Percentiles rank a stretch among this genome's conserved stretches.
phyloP scores from a whole-genome alignment of 1,140 invertebrate genomes.

The Propsilocerus akamusi region DNA sequence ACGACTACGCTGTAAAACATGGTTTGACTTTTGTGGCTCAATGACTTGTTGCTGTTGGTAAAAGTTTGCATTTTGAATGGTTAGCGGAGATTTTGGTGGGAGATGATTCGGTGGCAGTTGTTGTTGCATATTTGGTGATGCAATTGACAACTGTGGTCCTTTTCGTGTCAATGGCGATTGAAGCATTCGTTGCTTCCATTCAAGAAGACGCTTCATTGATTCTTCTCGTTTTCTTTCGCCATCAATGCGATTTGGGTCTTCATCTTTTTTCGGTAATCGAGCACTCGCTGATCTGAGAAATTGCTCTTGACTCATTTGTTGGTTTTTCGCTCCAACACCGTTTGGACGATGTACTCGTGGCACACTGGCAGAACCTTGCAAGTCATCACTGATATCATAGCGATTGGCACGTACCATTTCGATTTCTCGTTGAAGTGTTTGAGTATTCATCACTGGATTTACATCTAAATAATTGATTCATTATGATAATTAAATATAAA shows the following conservation, averaged over 20 bases:
- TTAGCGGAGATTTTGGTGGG: constrained; percentile 24
- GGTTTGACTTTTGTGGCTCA: constrained; percentile 10
- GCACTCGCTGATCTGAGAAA: constrained; percentile 63
- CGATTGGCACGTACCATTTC: background rate
- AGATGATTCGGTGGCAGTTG: constrained; percentile 24
- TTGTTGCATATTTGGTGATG: constrained; percentile 24
- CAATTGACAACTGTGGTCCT: constrained; percentile 32
- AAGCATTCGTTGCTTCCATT: constrained; percentile 86
- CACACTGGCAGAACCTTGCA: background rate
- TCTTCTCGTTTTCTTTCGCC: constrained; percentile 59
- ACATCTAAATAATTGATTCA: too few relatives aligned
- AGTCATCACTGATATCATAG: background rate
- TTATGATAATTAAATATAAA: too few relatives aligned
- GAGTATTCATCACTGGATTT: background rate
- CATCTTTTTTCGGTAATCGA: constrained; percentile 35
- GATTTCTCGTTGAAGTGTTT: background rate
- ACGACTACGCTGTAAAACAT: constrained; percentile 22
- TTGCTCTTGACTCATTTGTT: constrained; percentile 24
- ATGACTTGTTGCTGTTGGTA: background rate
- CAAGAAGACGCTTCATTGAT: constrained; percentile 73
- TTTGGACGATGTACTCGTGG: background rate
- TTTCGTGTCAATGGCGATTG: constrained; percentile 72
- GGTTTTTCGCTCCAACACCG: constrained; percentile 8
- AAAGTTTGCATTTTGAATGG: constrained; percentile 24
- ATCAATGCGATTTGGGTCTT: constrained; percentile 25